Evolutionary conservation across 2,113 vertebrate genomes (phyloP), one percentile per base, ranked within the genome.

Genomic region (Oreochromis spilurus): DNA sequence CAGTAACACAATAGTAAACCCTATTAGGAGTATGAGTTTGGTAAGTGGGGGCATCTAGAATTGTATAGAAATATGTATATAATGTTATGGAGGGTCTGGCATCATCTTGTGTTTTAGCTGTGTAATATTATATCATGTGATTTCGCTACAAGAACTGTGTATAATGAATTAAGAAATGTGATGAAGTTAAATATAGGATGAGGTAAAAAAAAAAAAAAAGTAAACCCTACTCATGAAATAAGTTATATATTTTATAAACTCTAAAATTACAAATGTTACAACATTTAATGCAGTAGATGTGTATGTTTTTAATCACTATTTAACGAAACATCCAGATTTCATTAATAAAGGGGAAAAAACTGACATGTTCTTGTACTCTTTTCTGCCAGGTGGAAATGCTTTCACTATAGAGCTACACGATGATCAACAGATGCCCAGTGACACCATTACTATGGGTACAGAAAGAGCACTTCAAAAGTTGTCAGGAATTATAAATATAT

Each of bases 341-440:
- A 62, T n/a, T 62, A 62, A 36, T 36, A 36, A 62, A 62, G 58
- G 31, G 57, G 57, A 60, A 62, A 3, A 65, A 65, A 3, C 34
- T 38, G 17, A 65, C 2, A 12, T 62, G 5, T 6, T 65, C 17
- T 65, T 65, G 17, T 65, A 38, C 34, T 38, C 60, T 38, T 65
- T 65, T 65, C 10, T 70, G 7, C 38, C 13, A 43, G 65, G n/a
- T 43, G 38, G n/a, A 43, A 24, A 43, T 43, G n/a, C 12, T 14
- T 43, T 0, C n/a, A 43, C n/a, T 70, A 7, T 2, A 70, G 38
- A 70, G 12, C 65, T 24, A 70, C n/a, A 9, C 13, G 0, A 24
- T 70, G 65, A 43, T 43, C 38, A 70, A 70, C 60, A 65, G 60
- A 65, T 38, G 19, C 60, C 60, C 34, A 65, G 5, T 38, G 19